Conservation (phyloP, 2,113 vertebrate genomes). For the Caracal caracal region DNA sequence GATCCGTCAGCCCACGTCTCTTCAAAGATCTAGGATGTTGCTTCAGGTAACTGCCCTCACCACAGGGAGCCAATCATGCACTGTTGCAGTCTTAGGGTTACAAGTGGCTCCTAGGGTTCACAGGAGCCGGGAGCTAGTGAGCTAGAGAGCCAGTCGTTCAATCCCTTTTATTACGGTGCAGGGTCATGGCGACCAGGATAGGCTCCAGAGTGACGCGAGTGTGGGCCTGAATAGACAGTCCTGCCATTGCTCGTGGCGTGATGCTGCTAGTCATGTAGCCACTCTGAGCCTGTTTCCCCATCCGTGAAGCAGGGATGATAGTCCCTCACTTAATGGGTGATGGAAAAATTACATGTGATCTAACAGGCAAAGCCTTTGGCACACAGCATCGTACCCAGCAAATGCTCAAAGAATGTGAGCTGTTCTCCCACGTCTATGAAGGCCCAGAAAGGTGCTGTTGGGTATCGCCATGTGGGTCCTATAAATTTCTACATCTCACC, state of each 20-base stretch:
- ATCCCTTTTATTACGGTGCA: background rate
- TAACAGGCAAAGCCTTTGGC: background rate
- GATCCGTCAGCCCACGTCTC: background rate
- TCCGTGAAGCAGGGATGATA: background rate
- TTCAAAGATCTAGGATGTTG: background rate
- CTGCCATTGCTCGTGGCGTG: background rate
- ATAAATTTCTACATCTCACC: background rate
- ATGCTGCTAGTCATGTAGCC: background rate
- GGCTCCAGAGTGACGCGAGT: background rate
- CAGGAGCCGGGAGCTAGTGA: background rate
- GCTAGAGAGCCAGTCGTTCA: background rate
- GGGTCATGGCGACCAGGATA: fast-evolving
- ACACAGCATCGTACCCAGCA: fast-evolving
- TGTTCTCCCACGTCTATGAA: background rate
- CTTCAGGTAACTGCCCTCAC: background rate
- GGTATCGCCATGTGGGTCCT: background rate
- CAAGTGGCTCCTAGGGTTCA: background rate
- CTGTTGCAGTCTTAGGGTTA: background rate
- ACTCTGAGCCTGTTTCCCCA: background rate
- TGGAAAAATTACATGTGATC: background rate
- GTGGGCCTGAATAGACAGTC: background rate
- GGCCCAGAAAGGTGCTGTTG: background rate
- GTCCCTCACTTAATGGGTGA: background rate
- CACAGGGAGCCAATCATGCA: fast-evolving
- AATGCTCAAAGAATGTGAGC: background rate